A percentile compares a stretch with the other conserved stretches of the same genome.
Evolutionary conservation across 2,888 invertebrate genomes (phyloP).

Genomic region (Alcis repandata): DNA sequence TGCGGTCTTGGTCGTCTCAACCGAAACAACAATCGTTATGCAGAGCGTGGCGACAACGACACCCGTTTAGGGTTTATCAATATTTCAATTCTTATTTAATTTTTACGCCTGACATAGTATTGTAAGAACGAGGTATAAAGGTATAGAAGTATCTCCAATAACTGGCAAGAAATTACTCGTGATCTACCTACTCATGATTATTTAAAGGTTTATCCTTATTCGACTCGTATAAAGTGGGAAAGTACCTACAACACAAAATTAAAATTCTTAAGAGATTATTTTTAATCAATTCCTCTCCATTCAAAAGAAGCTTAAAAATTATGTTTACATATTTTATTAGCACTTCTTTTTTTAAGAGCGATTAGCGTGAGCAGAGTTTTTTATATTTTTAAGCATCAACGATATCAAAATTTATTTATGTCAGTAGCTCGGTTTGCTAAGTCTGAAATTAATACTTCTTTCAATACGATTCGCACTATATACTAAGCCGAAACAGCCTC

Average conservation of each 20-base stretch:
- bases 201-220: no score
- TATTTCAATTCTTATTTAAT: no score
- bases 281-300: constrained; percentile 7
- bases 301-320: not conserved
- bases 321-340: constrained; percentile 6
- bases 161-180: no score
- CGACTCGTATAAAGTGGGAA: no score
- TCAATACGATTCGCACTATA: no score
- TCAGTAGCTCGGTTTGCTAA: not conserved
- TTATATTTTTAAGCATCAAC: not conserved
- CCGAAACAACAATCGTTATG: constrained; percentile 39
- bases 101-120: no score
- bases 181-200: no score
- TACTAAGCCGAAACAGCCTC: no score
- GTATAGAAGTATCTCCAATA: no score
- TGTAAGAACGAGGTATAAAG: no score
- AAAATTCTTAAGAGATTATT: not conserved
- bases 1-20: constrained; percentile 49
- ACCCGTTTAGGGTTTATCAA: constrained; percentile 41
- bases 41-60: constrained; percentile 34
- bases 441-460: not conserved
- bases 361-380: constrained; percentile 4
- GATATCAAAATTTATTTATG: not conserved
- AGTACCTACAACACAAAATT: not conserved
- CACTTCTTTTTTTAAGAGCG: constrained; percentile 3